Conservation (phyloP, 2,113 vertebrate genomes). For the Arvicanthis niloticus region DNA sequence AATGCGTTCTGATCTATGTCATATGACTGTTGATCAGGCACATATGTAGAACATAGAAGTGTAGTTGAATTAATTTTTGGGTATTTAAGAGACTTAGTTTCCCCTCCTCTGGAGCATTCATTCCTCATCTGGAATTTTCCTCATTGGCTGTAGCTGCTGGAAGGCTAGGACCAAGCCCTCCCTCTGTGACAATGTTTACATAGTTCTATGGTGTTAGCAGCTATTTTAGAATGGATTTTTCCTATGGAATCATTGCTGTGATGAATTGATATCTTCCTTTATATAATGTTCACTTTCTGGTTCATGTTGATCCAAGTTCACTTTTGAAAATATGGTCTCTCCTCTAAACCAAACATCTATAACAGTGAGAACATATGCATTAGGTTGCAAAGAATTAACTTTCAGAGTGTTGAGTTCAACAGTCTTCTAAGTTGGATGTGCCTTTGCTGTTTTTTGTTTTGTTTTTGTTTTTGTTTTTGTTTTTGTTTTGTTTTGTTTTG, state of each 20-base stretch:
- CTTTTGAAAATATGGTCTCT: not conserved
- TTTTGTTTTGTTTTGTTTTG: not conserved
- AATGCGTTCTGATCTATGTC: slow-evolving; percentile 18
- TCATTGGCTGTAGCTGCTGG: not conserved
- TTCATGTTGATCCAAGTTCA: not conserved
- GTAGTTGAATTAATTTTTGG: not conserved
- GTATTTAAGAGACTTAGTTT: not conserved
- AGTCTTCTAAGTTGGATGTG: not conserved
- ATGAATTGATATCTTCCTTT: slow-evolving; percentile 9
- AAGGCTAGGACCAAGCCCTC: not conserved
- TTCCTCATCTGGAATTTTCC: not conserved
- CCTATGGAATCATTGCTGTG: not conserved
- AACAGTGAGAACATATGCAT: not conserved
- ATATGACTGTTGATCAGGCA: not conserved
- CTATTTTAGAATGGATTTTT: slow-evolving; percentile 17
- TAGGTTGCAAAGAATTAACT: slow-evolving; percentile 5
- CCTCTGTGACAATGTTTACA: not conserved
- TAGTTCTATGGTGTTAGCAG: not conserved
- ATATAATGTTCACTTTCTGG: not conserved
- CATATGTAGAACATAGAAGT: not conserved
- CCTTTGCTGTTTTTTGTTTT: not conserved
- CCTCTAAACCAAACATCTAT: not conserved
- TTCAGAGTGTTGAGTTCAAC: not conserved
- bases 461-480: too few species aligned
- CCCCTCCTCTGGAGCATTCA: not conserved